Conservation (phyloP, 2,797 vertebrate genomes). For the Bradypodion pumilum region DNA sequence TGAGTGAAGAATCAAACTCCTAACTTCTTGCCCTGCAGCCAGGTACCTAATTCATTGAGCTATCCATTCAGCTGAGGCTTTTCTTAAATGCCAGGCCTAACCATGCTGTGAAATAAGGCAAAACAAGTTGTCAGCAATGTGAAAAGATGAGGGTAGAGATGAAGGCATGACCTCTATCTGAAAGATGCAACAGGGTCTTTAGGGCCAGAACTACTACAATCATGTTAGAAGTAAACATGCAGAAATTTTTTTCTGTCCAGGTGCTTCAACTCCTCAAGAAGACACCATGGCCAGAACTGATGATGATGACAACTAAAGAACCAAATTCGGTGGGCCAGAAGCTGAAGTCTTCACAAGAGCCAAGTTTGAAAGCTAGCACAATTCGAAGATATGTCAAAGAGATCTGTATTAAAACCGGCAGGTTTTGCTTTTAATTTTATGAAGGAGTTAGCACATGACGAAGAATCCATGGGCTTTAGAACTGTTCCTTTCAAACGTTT, state of each 20-base stretch:
- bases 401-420: constrained; percentile 65
- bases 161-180: not conserved
- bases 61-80: too few relatives aligned
- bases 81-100: too few relatives aligned
- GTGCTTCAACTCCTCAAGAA: constrained; percentile 58
- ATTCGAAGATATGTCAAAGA: constrained; percentile 67
- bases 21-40: too few relatives aligned
- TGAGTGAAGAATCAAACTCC: too few relatives aligned
- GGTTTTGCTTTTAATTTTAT: constrained; percentile 35
- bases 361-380: constrained; percentile 61
- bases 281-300: constrained; percentile 65
- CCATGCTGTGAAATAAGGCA: too few relatives aligned
- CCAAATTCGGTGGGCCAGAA: constrained; percentile 27
- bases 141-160: not conserved
- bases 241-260: constrained; percentile 56
- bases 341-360: constrained; percentile 56
- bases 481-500: constrained; percentile 68
- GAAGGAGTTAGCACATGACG: constrained; percentile 63
- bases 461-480: constrained; percentile 70
- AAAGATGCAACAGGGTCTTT: not conserved
- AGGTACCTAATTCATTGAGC: too few relatives aligned
- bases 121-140: not conserved
- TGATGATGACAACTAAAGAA: constrained; percentile 62
- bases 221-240: constrained; percentile 23
- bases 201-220: not conserved